A percentile compares a stretch with the other conserved stretches of the same genome.
Evolutionary conservation across 2,113 vertebrate genomes (phyloP).

Genomic region (Naja naja): DNA sequence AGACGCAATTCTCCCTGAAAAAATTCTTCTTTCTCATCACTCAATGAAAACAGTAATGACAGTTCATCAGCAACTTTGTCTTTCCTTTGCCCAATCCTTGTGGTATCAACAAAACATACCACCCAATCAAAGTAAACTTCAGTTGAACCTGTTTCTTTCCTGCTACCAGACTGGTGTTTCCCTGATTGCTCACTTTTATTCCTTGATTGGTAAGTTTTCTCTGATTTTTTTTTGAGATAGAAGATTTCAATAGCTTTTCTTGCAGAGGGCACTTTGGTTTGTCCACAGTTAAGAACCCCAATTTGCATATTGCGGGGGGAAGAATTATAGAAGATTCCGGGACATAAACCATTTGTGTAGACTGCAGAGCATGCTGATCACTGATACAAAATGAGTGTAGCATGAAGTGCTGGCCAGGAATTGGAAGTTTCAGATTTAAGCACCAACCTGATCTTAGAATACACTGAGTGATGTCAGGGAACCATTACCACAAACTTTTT

Average conservation of each 20-base stretch:
- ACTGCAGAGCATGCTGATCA: background rate
- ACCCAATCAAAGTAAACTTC: slow-evolving; percentile 73
- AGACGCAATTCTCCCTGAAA: slow-evolving; percentile 51
- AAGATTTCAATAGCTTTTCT: background rate
- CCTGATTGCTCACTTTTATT: slow-evolving; percentile 83
- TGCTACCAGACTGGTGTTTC: slow-evolving; percentile 90
- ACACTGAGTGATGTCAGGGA: background rate
- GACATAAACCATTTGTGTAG: background rate
- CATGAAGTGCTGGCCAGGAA: background rate
- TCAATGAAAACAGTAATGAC: slow-evolving; percentile 80
- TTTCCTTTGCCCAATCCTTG: slow-evolving; percentile 79
- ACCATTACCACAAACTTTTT: background rate
- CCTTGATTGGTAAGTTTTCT: slow-evolving; percentile 81
- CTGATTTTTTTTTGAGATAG: background rate
- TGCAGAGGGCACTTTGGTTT: background rate
- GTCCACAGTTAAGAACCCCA: background rate
- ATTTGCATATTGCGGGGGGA: background rate
- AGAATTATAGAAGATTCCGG: background rate
- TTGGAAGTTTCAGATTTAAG: background rate
- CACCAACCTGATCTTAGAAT: background rate
- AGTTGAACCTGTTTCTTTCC: slow-evolving; percentile 81
- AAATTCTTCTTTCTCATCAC: slow-evolving; percentile 67
- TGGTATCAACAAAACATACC: slow-evolving; percentile 82
- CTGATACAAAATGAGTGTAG: background rate
- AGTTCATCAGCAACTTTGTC: slow-evolving; percentile 84